A percentile compares a stretch with the other conserved stretches of the same genome.
Conservation (phyloP, 2,888 invertebrate species). For the Thereva unica region DNA sequence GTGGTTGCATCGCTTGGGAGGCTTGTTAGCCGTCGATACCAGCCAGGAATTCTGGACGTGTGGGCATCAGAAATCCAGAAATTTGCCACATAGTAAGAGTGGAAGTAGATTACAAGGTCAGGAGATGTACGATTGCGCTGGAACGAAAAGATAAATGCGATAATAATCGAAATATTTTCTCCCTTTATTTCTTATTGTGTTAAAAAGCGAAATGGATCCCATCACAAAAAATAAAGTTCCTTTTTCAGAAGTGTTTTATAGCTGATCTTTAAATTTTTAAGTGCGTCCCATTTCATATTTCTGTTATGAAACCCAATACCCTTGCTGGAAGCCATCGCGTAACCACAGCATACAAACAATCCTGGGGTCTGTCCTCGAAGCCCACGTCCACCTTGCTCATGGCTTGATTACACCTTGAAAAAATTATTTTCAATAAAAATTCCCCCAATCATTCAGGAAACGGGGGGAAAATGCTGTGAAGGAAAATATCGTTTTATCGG, state of each 20-base stretch:
- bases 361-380: neutral
- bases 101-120: slow-evolving; percentile 9
- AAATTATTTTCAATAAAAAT: no score
- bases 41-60: neutral
- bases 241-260: slow-evolving; percentile 16
- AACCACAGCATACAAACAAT: neutral
- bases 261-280: slow-evolving; percentile 19
- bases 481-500: slow-evolving; percentile 7
- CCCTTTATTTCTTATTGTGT: no score
- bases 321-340: slow-evolving; percentile 1
- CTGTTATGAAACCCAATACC: slow-evolving; percentile 20
- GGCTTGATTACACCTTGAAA: no score
- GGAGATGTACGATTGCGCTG: slow-evolving; percentile 1
- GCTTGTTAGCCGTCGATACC: neutral
- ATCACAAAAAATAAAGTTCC: neutral
- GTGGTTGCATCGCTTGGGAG: neutral
- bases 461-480: neutral
- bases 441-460: no score
- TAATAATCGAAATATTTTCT: no score
- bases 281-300: slow-evolving; percentile 20
- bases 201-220: no score
- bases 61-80: neutral
- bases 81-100: neutral
- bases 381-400: neutral
- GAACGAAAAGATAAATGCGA: neutral